phyloP scores from a whole-genome alignment of 2,888 invertebrate species.

The Lasioglossum lativentre region DNA sequence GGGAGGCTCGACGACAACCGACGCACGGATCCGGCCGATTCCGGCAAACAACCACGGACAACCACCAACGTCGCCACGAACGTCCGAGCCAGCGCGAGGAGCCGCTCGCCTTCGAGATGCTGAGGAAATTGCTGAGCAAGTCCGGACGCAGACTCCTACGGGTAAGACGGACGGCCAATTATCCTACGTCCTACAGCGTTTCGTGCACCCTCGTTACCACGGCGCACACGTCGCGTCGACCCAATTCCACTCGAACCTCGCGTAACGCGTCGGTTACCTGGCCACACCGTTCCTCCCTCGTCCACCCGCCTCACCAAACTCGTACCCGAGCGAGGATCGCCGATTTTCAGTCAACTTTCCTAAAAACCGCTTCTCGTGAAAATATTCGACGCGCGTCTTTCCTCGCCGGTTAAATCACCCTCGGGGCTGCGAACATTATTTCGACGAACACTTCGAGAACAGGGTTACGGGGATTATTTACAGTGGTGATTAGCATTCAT shows the following conservation, averaged over 20 bases:
- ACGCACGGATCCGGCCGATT: neutral
- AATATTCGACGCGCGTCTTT: neutral
- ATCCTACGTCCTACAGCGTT: conserved; percentile 24
- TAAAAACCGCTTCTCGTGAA: neutral
- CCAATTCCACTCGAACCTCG: conserved; percentile 50
- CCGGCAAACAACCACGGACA: neutral
- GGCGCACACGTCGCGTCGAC: conserved; percentile 54
- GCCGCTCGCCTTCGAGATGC: conserved; percentile 68
- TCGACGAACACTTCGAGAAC: neutral
- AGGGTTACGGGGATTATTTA: neutral
- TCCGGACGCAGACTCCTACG: conserved; percentile 81
- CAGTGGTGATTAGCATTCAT: no score
- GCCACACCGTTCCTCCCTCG: conserved; percentile 3
- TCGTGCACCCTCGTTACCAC: conserved; percentile 48
- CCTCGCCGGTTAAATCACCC: no score
- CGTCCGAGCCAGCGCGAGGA: neutral
- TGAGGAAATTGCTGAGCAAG: conserved; percentile 80
- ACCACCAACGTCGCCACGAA: neutral
- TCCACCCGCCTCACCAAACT: neutral
- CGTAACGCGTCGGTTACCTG: conserved; percentile 26
- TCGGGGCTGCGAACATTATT: neutral
- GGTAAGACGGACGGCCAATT: conserved; percentile 73
- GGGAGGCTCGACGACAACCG: neutral
- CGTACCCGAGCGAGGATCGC: neutral
- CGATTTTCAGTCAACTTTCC: neutral